These are phyloP conservation scores for Cephus cinctus DNA, from an alignment of 1,140 invertebrate genomes.

Conservation along the genomic window DNA sequence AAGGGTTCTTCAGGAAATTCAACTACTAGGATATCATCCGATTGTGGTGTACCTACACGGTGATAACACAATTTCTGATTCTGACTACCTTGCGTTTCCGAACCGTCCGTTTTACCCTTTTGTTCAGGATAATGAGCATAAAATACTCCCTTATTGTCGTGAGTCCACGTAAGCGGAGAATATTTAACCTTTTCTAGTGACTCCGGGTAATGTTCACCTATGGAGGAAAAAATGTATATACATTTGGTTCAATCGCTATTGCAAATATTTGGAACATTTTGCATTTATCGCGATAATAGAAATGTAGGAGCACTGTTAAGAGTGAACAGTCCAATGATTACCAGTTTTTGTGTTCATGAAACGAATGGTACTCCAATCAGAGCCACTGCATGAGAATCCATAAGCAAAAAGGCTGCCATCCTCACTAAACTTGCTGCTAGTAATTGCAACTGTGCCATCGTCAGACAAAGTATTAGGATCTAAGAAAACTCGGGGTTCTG, in stretches of 20 bases:
- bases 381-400: slow-evolving; percentile 87
- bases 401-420: slow-evolving; percentile 91
- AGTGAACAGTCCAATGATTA: too few relatives aligned
- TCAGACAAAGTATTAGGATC: slow-evolving; percentile 92
- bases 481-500: slow-evolving; percentile 84
- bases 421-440: slow-evolving; percentile 80
- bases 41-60: slow-evolving; percentile 79
- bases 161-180: slow-evolving; percentile 88
- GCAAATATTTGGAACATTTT: too few relatives aligned
- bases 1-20: slow-evolving; percentile 92
- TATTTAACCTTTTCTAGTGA: slow-evolving; percentile 90
- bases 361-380: slow-evolving; percentile 93
- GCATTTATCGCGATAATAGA: too few relatives aligned
- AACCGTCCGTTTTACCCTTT: slow-evolving; percentile 81
- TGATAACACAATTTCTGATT: slow-evolving; percentile 97
- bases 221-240: too few relatives aligned
- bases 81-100: slow-evolving; percentile 81
- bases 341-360: slow-evolving; percentile 77
- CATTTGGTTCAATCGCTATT: too few relatives aligned
- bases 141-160: slow-evolving; percentile 93
- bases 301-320: too few relatives aligned
- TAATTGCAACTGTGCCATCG: slow-evolving; percentile 90
- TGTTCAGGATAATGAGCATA: slow-evolving; percentile 85
- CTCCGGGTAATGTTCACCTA: slow-evolving; percentile 86
- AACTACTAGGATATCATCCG: slow-evolving; percentile 84